phyloP scores from a whole-genome alignment of 2,888 invertebrate species.

The Dicyrtomina minuta region DNA sequence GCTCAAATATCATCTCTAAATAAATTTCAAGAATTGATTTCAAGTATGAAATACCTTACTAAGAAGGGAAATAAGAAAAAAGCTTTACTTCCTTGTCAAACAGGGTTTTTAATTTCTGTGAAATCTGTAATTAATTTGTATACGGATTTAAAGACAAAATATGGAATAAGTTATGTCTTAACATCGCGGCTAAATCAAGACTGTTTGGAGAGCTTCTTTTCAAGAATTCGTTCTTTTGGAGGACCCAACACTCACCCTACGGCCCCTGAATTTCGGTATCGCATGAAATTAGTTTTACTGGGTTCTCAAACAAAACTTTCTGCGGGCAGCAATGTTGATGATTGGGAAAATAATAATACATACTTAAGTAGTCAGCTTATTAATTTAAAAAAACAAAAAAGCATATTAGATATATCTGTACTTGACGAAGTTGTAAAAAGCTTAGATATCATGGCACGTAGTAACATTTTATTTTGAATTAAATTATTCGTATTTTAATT shows the following conservation, averaged over 20 bases:
- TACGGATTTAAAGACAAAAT: not conserved
- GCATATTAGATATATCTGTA: too few species aligned
- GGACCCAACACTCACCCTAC: conserved; percentile 8
- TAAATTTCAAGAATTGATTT: not conserved
- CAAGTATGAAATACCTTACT: conserved; percentile 7
- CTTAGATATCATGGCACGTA: too few species aligned
- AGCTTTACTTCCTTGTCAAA: conserved; percentile 26
- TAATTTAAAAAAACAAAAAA: not conserved
- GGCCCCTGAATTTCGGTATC: conserved; percentile 17
- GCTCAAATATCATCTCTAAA: conserved; percentile 3
- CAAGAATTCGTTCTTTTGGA: conserved; percentile 17
- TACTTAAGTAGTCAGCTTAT: too few species aligned
- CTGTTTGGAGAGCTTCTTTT: conserved; percentile 27
- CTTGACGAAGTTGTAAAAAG: too few species aligned
- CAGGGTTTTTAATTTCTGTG: conserved; percentile 28
- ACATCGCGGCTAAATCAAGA: conserved; percentile 26
- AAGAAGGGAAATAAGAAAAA: conserved; percentile 20
- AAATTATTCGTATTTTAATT: not conserved
- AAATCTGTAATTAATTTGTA: not conserved
- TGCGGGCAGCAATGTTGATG: not conserved
- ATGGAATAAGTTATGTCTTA: conserved; percentile 10
- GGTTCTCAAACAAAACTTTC: conserved; percentile 23
- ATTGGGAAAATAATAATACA: not conserved
- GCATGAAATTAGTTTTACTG: conserved; percentile 21
- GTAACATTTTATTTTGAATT: not conserved